Percentiles rank a stretch among this genome's conserved stretches.
Evolutionary conservation across 1,140 invertebrate species (phyloP).

Genomic region (Danaus melanippus): DNA sequence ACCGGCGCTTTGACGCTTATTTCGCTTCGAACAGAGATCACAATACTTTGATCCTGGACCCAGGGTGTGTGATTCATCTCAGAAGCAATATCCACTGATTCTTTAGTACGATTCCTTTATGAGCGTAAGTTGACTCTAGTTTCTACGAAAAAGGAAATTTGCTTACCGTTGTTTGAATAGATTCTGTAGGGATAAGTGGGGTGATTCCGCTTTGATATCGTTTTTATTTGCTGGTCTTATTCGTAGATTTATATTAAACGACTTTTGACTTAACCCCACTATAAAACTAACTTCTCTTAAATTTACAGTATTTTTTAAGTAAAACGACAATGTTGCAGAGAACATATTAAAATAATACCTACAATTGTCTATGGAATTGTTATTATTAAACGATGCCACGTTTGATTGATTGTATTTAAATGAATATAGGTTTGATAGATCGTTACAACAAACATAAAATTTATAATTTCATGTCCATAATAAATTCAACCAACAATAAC

Average conservation of each 20-base stretch:
- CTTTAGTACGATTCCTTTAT: slow-evolving; percentile 38
- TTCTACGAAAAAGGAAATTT: slow-evolving; percentile 45
- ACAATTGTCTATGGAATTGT: too few relatives aligned
- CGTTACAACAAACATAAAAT: too few relatives aligned
- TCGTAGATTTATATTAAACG: slow-evolving; percentile 2
- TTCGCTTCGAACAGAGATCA: slow-evolving; percentile 16
- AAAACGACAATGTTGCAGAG: too few relatives aligned
- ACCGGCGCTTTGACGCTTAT: slow-evolving; percentile 16
- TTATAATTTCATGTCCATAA: too few relatives aligned
- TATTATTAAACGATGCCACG: too few relatives aligned
- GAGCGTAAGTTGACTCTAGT: slow-evolving; percentile 46
- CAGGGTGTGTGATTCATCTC: slow-evolving; percentile 19
- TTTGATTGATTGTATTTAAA: too few relatives aligned
- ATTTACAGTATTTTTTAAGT: not conserved
- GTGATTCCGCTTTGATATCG: slow-evolving; percentile 12
- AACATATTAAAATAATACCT: too few relatives aligned
- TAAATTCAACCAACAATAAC: too few relatives aligned
- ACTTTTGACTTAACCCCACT: slow-evolving; percentile 2
- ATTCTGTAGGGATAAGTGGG: slow-evolving; percentile 16
- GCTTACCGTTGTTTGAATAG: slow-evolving; percentile 39
- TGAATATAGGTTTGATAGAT: too few relatives aligned
- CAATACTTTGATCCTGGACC: slow-evolving; percentile 17
- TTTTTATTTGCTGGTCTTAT: slow-evolving; percentile 4
- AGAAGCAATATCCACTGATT: slow-evolving; percentile 41
- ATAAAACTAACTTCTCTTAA: not conserved